Evolutionary conservation across 2,113 vertebrate species (phyloP), one percentile per base, ranked within the genome.

Genomic region (Salvator merianae): DNA sequence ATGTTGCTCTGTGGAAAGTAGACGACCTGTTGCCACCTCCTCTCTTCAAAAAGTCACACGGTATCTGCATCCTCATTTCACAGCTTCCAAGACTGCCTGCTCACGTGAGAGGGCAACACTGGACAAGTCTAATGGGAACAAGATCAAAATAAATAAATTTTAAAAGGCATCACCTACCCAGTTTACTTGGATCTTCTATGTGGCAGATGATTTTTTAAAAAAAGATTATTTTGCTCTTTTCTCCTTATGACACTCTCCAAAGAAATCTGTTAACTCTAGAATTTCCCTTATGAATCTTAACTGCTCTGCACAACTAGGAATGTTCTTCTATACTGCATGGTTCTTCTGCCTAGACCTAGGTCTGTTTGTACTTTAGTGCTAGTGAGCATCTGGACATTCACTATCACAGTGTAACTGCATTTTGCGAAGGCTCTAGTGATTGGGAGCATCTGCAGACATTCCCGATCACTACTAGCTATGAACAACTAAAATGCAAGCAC

Each of bases 101-200:
- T 71, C 59, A 43, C 26, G 38, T 62, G 74, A 71, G 26, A 77
- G 55, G 36, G 26, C 32, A 32, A 78, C 75, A 72, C 13, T 78
- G 32, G 53, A 12, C 71, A 65, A 53, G n/a, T 73, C 75, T 77
- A n/a, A 66, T 66, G 24, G 80, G 53, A 38, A 65, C 20, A 83
- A 65, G 55, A 55, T 73, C 55, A 77, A 83, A 78, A 55, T n/a
- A 55, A 78, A 72, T 59, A 22, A 30, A 5, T 76, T 77, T 77
- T 73, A 83, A 73, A 71, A 75, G 40, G 7, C 72, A 55, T 28
- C 83, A 84, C 13, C 22, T 53, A 73, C 72, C 34, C 55, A 4
- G 55, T 12, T 53, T 65, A 3, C 7, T 47, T 85, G 47, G 68
- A 22, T 62, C 55, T 7, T 22, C 30, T 43, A 16, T n/a, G 28